Evolutionary conservation across 2,797 vertebrate species (phyloP).

Genomic region (Anas acuta): DNA sequence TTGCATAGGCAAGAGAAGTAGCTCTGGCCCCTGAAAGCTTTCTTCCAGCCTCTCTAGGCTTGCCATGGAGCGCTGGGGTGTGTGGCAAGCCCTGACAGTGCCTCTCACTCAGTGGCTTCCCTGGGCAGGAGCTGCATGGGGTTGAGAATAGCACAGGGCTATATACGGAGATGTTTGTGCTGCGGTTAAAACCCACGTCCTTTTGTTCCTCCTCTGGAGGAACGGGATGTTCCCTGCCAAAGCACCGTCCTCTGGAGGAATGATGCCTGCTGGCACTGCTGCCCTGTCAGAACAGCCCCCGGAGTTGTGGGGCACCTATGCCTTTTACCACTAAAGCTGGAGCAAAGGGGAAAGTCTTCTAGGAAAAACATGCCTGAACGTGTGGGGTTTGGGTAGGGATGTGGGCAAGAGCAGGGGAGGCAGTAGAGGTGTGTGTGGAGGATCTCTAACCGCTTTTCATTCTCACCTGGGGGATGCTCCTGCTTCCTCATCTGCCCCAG

Average conservation of each 20-base stretch:
- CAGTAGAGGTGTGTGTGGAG: not conserved
- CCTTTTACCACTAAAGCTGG: not conserved
- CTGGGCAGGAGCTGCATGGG: fast-evolving
- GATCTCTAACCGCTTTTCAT: not conserved
- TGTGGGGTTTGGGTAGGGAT: not conserved
- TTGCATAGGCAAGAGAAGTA: fast-evolving
- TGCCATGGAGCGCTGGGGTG: fast-evolving
- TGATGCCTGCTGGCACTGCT: not conserved
- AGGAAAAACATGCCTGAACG: not conserved
- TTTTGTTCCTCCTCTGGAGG: not conserved
- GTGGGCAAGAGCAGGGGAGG: not conserved
- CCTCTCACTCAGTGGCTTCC: not conserved
- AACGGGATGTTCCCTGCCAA: not conserved
- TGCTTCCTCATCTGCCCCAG: not conserved
- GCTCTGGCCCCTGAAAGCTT: not conserved
- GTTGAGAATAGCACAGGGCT: not conserved
- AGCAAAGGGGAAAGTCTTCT: not conserved
- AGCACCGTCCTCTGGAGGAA: fast-evolving
- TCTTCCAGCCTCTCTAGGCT: not conserved
- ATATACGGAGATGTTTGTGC: not conserved
- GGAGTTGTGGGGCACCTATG: not conserved
- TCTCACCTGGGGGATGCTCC: not conserved
- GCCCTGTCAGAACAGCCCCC: not conserved
- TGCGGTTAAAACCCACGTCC: fast-evolving
- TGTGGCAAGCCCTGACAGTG: fast-evolving